These are phyloP conservation scores for Pimpla rufipes DNA, from an alignment of 2,888 invertebrate species.

Conservation along the genomic window DNA sequence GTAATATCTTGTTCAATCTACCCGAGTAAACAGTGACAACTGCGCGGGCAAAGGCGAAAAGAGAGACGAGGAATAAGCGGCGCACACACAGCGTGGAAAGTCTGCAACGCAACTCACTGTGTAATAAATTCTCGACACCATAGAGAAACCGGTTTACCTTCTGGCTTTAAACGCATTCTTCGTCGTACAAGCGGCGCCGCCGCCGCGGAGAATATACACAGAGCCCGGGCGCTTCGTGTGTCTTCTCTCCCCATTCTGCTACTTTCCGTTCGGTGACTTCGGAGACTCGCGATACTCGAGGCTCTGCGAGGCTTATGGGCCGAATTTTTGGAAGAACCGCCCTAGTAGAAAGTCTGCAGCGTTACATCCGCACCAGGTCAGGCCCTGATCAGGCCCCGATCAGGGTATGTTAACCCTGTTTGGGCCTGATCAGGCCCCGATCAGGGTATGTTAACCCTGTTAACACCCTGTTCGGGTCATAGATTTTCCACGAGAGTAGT, in stretches of 20 bases:
- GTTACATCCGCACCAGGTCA: no score
- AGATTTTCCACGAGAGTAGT: no score
- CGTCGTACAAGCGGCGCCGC: conserved; percentile 32
- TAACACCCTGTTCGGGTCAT: no score
- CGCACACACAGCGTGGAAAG: conserved; percentile 9
- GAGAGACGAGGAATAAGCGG: background rate
- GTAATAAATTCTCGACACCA: conserved; percentile 39
- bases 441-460: no score
- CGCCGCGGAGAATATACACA: conserved; percentile 33
- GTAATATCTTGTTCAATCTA: background rate
- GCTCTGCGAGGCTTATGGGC: no score
- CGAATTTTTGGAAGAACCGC: no score
- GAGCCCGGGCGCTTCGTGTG: conserved; percentile 5
- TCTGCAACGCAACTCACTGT: conserved; percentile 21
- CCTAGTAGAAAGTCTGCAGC: no score
- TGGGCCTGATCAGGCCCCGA: no score
- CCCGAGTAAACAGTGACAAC: conserved; percentile 20
- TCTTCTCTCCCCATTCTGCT: conserved; percentile 13
- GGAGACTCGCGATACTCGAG: no score
- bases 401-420: no score
- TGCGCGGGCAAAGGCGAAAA: background rate
- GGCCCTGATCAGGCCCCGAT: no score
- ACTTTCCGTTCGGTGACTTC: no score
- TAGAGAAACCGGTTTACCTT: conserved; percentile 24
- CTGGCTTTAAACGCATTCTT: conserved; percentile 41